Base-by-base conservation (phyloP, 1,140 invertebrate genomes). In the Xylocopa sonorina region DNA sequence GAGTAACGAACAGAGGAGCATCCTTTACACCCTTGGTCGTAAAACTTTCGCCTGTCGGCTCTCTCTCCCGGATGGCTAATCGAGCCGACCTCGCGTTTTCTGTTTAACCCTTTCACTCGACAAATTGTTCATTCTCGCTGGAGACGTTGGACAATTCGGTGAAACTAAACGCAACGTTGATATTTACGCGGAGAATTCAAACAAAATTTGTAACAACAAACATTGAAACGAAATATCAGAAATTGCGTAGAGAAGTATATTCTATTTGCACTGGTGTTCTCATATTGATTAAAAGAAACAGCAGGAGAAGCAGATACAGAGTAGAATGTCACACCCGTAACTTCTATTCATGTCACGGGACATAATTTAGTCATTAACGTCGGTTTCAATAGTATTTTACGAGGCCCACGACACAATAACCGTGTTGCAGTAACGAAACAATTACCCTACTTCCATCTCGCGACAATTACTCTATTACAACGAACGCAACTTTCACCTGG, bases 401-500 rank as follows among this genome's bases (percentile, higher is more conserved):
- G 38, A 38, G 38, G 3, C 9, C 38, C 3, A 38, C 3, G 9
- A 38, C 9, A 38, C 38, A 38, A 38, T 4, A 38, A 38, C 38
- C 38, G 38, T 3, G 9, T 3, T 38, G 38, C 38, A 38, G 3
- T 38, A 38, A 38, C 29, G 29, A 27, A 5, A 16, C 69, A 41
- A 43, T 71, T 48, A 71, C 14, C 14, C 38, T 6, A 46, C 4
- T 71, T 38, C 48, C 38, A 73, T 82, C 55, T 66, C n/a, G 38
- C 43, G 3, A 51, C 21, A 51, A 51, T 60, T 66, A 72, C 41
- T 78, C 38, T 46, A 60, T 32, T 64, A 51, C 43, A 51, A 27
- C 18, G 12, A 21, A 10, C 57, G 53, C 60, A 66, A 78, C 75
- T 81, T 78, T 81, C 80, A 66, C 68, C 18, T 27, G 21, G 3